Evolutionary conservation across 2,888 invertebrate species (phyloP), one percentile per base, ranked within the genome.

Genomic region (Galeopsomyia nigrocyanea): DNA sequence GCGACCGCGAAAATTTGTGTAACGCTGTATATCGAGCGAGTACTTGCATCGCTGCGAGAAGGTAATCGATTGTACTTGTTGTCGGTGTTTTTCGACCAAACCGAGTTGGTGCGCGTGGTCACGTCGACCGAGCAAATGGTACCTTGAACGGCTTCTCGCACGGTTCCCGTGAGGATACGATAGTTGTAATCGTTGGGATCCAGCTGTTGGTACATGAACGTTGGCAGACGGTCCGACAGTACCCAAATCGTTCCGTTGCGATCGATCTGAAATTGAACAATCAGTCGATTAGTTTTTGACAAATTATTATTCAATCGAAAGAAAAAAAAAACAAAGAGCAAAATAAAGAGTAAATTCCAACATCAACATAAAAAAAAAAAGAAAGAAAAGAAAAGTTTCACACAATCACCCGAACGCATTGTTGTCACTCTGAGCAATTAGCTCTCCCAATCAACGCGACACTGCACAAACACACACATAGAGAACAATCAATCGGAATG

Each of bases 241-340:
- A 94, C 91, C 94, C 94, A 94, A 0, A 94, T 82, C 53, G 90
- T 92, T 16, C 91, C 90, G 9, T 92, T 89, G 31, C 89, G 89
- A 77, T 94, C 94, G 0, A 84, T 75, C 84, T 84, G 70, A 72
- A 61, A 19, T 55, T 46, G 39, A 5, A 5, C 7, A 10, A 10
- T 39, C 5, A 39, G 39, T 39, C 39, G 10, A 5, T 39, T 39
- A 39, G 39, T 39, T 39, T 39, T 39, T 10, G 39, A 39, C 13
- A 7, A 13, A 13, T 39, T 39, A 39, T 26, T 26, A n/a, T n/a
- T n/a, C n/a, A n/a, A n/a, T n/a, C n/a, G n/a, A 2, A 26, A 26
- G 26, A 5, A 26, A 3, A 26, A 3, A 26, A 26, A 3, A 26
- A 26, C 26, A 26, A 3, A 3, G 3, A 26, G 26, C 5, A 26